Base-by-base conservation (phyloP, 2,113 vertebrate species). In the Furnarius figulus region DNA sequence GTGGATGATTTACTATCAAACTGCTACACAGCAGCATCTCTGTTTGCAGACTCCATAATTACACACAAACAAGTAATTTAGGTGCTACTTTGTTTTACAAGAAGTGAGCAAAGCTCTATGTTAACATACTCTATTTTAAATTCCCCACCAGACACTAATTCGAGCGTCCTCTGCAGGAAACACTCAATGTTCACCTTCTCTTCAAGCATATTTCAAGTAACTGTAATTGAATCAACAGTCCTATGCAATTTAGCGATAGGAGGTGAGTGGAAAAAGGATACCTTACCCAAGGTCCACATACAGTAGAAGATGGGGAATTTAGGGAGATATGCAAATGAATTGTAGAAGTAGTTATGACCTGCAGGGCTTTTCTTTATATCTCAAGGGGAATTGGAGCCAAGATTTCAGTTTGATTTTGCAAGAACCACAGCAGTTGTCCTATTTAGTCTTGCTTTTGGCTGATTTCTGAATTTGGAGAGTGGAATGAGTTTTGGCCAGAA, bases 391-490 rank as follows among this genome's bases (percentile, higher is more conserved):
- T 10, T 52, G 37, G 46, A 93, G 31, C 25, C 55, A 81, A 81
- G 61, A 67, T 47, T 92, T 96, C 59, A 70, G 73, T 35, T 90
- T 90, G 71, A 72, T 89, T 95, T 89, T 81, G 27, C 49, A 91
- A 90, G 53, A 80, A 91, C 9, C 39, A 81, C 75, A 47, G n/a
- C 80, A 93, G 47, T 50, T 91, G 72, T 65, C 77, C 80, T 82
- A 90, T 83, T 89, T 21, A 76, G 89, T 93, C 33, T 86, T 84
- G 65, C 47, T 95, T 95, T 95, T 92, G 83, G 65, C 68, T 93
- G 75, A 24, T 86, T 96, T 95, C 61, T 92, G 72, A 72, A 68
- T 95, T 94, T 44, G 47, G 30, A 56, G 52, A 23, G 24, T 81
- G 33, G 56, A 86, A 76, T 56, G 39, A 90, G 28, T 74, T 79